Evolutionary conservation across 2,888 invertebrate genomes (phyloP).

Genomic region (Amiota minor): DNA sequence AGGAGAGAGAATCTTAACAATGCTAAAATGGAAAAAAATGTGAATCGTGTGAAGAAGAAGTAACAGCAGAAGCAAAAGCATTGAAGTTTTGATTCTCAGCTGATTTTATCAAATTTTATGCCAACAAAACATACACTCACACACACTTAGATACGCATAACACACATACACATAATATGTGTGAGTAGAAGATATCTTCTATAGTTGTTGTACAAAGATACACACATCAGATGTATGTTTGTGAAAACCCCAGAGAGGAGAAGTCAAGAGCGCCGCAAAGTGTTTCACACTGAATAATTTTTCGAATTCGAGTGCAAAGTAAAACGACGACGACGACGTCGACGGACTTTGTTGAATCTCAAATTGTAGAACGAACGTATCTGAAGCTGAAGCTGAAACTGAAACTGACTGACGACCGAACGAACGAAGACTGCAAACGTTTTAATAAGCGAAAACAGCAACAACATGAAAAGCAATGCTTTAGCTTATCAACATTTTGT

Average conservation of each 20-base stretch:
- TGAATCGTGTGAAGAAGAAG: conserved; percentile 23
- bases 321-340: not conserved
- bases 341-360: no score
- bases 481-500: conserved; percentile 22
- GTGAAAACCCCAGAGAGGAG: conserved; percentile 50
- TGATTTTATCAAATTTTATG: conserved; percentile 16
- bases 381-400: conserved; percentile 9
- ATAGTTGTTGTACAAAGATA: no score
- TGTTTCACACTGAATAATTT: conserved; percentile 68
- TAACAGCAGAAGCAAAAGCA: conserved; percentile 16
- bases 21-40: not conserved
- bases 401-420: not conserved
- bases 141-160: not conserved
- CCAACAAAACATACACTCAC: conserved; percentile 6
- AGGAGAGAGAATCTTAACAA: not conserved
- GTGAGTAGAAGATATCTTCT: not conserved
- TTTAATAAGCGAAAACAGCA: conserved; percentile 39
- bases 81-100: conserved; percentile 17
- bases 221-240: no score
- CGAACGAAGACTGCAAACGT: conserved; percentile 17
- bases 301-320: conserved; percentile 22
- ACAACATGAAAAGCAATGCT: conserved; percentile 15
- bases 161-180: conserved; percentile 15
- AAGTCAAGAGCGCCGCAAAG: conserved; percentile 30
- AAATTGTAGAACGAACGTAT: not conserved